Evolutionary conservation across 2,797 vertebrate species (phyloP), one percentile per base, ranked within the genome.

Genomic region (Falco naumanni): DNA sequence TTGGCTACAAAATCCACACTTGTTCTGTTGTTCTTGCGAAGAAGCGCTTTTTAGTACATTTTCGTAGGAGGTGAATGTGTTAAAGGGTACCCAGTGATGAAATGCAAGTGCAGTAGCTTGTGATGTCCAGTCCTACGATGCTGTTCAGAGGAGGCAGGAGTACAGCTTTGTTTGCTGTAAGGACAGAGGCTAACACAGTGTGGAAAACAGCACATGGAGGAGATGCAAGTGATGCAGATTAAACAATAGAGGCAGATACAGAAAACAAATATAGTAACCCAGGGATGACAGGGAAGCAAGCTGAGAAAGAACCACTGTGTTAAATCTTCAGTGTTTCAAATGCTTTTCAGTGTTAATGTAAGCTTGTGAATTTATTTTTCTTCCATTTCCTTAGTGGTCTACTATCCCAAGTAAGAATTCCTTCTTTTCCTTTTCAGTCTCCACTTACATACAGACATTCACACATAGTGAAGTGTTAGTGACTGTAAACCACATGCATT

Each of bases 161-260:
- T 19, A 17, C 11, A 41, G 21, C 43, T 34, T 29, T 69, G 4
- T 76, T 74, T 66, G n/a, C 15, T 43, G 5, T 37, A 60, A 60
- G 28, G 29, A n/a, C 57, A 57, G 11, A 59, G 24, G 28, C 10
- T 61, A 29, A 45, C 31, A 37, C 0, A 0, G 5, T 57, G 24
- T 47, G 45, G 34, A 19, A 66, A 77, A 53, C 2, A 47, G 9
- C 31, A 60, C 5, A 5, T 21, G n/a, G 56, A 79, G 2, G 1
- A 69, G 33, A 69, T 47, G 56, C 16, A 57, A 39, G 6, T 31
- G 18, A 22, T 51, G 12, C 24, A 39, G 24, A 56, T 69, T 41
- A 41, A 84, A 59, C 4, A 25, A 59, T 57, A 59, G 57, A 66
- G 16, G 37, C 9, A 6, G 5, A 68, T 43, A 8, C 0, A n/a